A percentile compares a stretch with the other conserved stretches of the same genome.
Conservation (phyloP, 1,140 invertebrate species). For the Lepidurus couesii region DNA sequence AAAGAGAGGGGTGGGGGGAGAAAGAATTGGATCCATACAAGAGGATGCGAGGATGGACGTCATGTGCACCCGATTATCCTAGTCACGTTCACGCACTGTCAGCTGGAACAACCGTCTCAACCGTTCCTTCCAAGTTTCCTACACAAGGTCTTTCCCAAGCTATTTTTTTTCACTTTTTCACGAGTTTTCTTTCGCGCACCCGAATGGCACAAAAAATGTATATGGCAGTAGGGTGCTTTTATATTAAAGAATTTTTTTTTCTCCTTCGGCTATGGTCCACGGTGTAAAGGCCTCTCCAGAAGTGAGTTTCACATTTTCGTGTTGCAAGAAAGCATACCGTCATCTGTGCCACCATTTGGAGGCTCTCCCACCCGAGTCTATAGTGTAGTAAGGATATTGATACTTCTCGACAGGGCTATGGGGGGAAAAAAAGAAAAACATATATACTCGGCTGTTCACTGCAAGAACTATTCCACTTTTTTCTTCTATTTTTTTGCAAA, state of each 20-base stretch:
- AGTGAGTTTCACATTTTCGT: background rate
- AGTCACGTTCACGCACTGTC: slow-evolving; percentile 20
- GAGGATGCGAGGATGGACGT: slow-evolving; percentile 9
- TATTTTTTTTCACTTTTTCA: background rate
- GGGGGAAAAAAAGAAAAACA: background rate
- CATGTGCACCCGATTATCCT: slow-evolving; percentile 17
- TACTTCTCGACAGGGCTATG: background rate
- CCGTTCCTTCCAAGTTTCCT: slow-evolving; percentile 2
- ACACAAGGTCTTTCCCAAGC: background rate
- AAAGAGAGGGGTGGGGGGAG: background rate
- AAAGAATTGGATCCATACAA: slow-evolving; percentile 9
- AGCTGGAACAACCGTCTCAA: slow-evolving; percentile 17
- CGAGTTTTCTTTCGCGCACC: background rate
- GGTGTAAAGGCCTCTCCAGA: background rate
- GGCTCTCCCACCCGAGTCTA: background rate
- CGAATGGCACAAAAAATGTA: background rate
- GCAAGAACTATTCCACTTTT: no score
- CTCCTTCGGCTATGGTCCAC: background rate
- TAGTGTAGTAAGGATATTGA: background rate
- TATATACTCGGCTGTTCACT: background rate
- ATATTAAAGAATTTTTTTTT: slow-evolving; percentile 20
- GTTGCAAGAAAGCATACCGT: background rate
- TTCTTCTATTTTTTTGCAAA: no score
- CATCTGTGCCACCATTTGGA: slow-evolving; percentile 6
- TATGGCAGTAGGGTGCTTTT: slow-evolving; percentile 12